Evolutionary conservation across 2,888 invertebrate genomes (phyloP).

Genomic region (Pteria penguin): DNA sequence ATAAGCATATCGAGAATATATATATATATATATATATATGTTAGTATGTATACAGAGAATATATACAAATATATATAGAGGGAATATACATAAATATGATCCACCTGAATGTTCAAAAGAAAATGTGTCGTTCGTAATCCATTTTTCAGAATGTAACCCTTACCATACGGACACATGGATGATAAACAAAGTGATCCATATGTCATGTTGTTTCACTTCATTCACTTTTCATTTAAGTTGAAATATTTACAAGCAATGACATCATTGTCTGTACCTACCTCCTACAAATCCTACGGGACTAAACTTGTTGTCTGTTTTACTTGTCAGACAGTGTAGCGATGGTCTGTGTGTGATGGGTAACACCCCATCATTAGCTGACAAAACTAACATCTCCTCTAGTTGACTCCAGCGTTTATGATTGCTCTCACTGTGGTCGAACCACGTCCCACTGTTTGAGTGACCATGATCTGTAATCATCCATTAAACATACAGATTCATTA

Average conservation of each 20-base stretch:
- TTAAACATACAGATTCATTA: too few relatives aligned
- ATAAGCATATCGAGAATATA: too few relatives aligned
- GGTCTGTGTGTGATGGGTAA: conserved; percentile 90
- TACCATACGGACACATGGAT: not conserved
- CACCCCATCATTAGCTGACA: conserved; percentile 73
- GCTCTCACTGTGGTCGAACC: conserved; percentile 63
- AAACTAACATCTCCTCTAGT: conserved; percentile 74
- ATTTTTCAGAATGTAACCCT: not conserved
- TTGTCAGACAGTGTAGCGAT: conserved; percentile 86
- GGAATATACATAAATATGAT: too few relatives aligned
- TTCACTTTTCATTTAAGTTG: not conserved
- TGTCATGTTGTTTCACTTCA: too few relatives aligned
- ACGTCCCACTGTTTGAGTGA: conserved; percentile 62
- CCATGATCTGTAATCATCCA: conserved; percentile 38
- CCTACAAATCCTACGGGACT: conserved; percentile 88
- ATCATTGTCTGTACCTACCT: conserved; percentile 80
- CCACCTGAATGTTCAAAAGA: too few relatives aligned
- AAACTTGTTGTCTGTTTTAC: conserved; percentile 81
- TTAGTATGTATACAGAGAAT: too few relatives aligned
- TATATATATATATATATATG: too few relatives aligned
- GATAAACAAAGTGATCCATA: not conserved
- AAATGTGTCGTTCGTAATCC: too few relatives aligned
- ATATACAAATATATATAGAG: too few relatives aligned
- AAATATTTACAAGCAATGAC: not conserved
- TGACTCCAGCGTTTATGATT: conserved; percentile 60